Conservation (phyloP, 2,113 vertebrate species). For the Dicrurus megarhynchus region DNA sequence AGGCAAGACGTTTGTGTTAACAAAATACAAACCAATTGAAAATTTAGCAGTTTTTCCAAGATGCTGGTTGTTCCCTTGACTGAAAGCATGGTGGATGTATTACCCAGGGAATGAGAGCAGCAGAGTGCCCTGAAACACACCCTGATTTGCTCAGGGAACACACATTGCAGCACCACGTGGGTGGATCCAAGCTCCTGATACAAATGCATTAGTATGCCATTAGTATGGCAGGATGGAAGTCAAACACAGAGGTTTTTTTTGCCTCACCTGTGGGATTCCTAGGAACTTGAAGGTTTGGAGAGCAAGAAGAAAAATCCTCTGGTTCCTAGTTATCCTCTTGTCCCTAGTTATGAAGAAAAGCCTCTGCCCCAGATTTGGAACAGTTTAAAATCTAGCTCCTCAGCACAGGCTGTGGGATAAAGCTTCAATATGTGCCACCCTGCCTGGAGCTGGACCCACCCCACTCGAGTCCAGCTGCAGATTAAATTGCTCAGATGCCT, state of each 20-base stretch:
- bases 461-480: neutral
- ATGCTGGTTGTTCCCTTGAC: neutral
- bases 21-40: neutral
- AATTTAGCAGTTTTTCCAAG: neutral
- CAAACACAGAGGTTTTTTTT: neutral
- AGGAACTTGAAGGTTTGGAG: neutral
- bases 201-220: neutral
- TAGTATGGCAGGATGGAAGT: neutral
- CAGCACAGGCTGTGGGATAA: neutral
- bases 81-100: neutral
- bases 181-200: neutral
- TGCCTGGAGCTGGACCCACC: neutral
- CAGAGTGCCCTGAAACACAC: neutral
- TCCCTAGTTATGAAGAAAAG: neutral
- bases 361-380: neutral
- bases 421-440: neutral
- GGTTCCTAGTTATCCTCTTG: neutral
- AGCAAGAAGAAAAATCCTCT: neutral
- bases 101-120: neutral
- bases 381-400: neutral
- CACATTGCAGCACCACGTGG: accelerated
- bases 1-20: neutral
- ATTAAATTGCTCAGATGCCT: neutral
- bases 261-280: neutral
- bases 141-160: neutral